A percentile compares a stretch with the other conserved stretches of the same genome.
Evolutionary conservation across 2,797 vertebrate species (phyloP).

Genomic region (Clarias fuscus): DNA sequence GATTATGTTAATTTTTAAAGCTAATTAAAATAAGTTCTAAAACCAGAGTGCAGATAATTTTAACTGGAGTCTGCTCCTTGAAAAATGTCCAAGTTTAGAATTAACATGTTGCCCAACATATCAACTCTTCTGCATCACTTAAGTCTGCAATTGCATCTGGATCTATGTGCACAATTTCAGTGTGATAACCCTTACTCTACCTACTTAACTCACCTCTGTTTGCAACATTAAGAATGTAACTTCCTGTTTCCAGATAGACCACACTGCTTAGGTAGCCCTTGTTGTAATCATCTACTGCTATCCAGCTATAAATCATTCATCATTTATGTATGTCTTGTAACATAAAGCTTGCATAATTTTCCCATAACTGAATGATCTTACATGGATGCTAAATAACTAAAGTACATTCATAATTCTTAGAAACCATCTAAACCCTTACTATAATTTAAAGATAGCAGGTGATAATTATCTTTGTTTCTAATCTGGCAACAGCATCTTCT

Average conservation of each 20-base stretch:
- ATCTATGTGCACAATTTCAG: background rate
- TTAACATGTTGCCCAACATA: too few species aligned
- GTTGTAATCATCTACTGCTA: background rate
- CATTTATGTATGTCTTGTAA: slow-evolving; percentile 11
- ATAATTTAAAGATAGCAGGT: slow-evolving; percentile 6
- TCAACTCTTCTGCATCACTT: too few species aligned
- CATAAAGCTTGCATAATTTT: slow-evolving; percentile 59
- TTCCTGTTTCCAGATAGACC: background rate
- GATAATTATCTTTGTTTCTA: background rate
- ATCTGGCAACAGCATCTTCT: background rate
- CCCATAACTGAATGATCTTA: slow-evolving; percentile 48
- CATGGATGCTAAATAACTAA: slow-evolving; percentile 45
- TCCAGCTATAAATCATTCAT: background rate
- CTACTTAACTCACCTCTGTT: background rate
- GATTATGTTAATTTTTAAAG: too few species aligned
- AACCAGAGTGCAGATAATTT: too few species aligned
- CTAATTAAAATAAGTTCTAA: too few species aligned
- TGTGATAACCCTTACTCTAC: background rate
- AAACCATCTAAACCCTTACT: slow-evolving; percentile 8
- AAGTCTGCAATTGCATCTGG: background rate
- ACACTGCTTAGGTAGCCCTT: background rate
- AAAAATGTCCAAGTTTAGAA: too few species aligned
- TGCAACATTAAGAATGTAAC: background rate
- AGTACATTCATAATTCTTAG: slow-evolving; percentile 57
- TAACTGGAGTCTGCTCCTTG: too few species aligned